Percentiles rank a stretch among this genome's conserved stretches.
Evolutionary conservation across 2,888 invertebrate genomes (phyloP).

Genomic region (Dyspetes luteomarginatus): DNA sequence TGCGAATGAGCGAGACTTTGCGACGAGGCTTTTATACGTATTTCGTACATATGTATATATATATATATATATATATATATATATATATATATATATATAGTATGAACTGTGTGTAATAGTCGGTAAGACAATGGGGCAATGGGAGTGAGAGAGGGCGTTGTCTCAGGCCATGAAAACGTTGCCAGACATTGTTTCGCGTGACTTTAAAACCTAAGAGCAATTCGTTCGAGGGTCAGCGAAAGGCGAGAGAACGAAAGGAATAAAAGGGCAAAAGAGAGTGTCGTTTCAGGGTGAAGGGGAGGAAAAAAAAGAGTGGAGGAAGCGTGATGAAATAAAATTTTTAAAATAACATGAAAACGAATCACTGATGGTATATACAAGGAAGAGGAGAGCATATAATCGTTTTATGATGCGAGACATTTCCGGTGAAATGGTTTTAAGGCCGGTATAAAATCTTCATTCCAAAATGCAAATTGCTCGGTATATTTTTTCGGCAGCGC

Average conservation of each 20-base stretch:
- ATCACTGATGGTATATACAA: too few relatives aligned
- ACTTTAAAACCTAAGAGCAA: slow-evolving; percentile 64
- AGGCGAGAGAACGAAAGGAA: background rate
- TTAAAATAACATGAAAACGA: background rate
- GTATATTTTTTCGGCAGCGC: too few relatives aligned
- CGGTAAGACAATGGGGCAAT: slow-evolving; percentile 62
- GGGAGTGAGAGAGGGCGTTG: slow-evolving; percentile 63
- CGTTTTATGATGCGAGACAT: too few relatives aligned
- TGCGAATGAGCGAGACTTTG: slow-evolving; percentile 49
- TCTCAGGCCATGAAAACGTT: slow-evolving; percentile 60
- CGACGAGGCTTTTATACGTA: slow-evolving; percentile 14
- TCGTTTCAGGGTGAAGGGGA: background rate
- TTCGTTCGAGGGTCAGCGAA: slow-evolving; percentile 61
- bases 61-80: slow-evolving; percentile 1
- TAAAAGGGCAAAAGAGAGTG: slow-evolving; percentile 30
- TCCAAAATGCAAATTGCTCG: too few relatives aligned
- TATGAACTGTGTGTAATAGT: slow-evolving; percentile 38
- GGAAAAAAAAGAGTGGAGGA: background rate
- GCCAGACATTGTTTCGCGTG: slow-evolving; percentile 68
- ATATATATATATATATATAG: background rate
- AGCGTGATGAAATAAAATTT: background rate
- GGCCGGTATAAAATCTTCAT: too few relatives aligned
- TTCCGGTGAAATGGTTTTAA: too few relatives aligned
- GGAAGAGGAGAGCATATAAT: too few relatives aligned
- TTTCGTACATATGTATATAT: slow-evolving; percentile 1